Evolutionary conservation across 2,797 vertebrate species (phyloP).

Genomic region (Gobionotothen gibberifrons): DNA sequence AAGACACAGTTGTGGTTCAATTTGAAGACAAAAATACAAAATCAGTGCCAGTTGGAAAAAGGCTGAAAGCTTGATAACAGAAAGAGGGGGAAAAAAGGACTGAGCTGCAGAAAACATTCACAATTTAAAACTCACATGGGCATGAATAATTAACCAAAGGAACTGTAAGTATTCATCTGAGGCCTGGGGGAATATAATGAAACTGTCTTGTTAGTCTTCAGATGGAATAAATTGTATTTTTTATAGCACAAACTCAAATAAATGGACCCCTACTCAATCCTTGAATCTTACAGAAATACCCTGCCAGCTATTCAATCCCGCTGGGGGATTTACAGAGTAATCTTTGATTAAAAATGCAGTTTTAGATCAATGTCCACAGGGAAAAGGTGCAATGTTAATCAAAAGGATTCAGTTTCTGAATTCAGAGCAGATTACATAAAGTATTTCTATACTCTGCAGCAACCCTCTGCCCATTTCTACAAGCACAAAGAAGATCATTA

Average conservation of each 20-base stretch:
- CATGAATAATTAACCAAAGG: conserved; percentile 84
- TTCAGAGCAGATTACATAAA: conserved; percentile 77
- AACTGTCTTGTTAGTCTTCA: conserved; percentile 73
- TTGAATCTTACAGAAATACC: conserved; percentile 58
- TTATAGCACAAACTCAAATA: conserved; percentile 61
- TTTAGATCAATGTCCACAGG: conserved; percentile 61
- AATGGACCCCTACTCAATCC: conserved; percentile 48
- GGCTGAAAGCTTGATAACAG: conserved; percentile 46
- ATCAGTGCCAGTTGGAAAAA: conserved; percentile 44
- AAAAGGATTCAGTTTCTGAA: conserved; percentile 74
- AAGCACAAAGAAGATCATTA: conserved; percentile 69
- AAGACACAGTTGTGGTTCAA: conserved; percentile 89
- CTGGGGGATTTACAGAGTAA: conserved; percentile 55
- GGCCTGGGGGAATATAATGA: conserved; percentile 72
- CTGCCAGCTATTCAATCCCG: conserved; percentile 61
- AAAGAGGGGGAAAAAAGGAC: conserved; percentile 46
- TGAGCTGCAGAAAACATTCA: conserved; percentile 68
- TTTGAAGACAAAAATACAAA: conserved; percentile 30
- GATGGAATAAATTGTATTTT: conserved; percentile 54
- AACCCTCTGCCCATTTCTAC: conserved; percentile 66
- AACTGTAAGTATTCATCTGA: conserved; percentile 74
- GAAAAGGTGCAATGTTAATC: conserved; percentile 76
- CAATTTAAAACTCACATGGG: conserved; percentile 77
- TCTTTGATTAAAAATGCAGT: conserved; percentile 77
- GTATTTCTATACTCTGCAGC: conserved; percentile 71